phyloP scores from a whole-genome alignment of 1,140 invertebrate genomes.

The Phenacoccus solenopsis region DNA sequence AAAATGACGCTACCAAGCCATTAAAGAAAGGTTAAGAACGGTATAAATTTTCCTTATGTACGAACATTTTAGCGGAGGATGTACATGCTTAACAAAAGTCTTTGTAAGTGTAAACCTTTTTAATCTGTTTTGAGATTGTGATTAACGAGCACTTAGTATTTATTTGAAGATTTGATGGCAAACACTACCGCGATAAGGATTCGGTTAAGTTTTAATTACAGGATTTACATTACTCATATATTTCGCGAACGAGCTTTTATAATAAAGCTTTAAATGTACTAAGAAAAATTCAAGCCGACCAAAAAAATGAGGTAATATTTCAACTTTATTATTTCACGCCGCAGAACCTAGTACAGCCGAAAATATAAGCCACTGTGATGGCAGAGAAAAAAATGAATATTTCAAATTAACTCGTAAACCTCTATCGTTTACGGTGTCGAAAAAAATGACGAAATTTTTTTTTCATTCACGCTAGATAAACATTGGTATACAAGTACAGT shows the following conservation, averaged over 20 bases:
- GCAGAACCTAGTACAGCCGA: no score
- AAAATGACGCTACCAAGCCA: not conserved
- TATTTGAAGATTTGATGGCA: not conserved
- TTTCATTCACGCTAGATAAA: no score
- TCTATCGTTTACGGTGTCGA: no score
- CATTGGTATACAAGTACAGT: no score
- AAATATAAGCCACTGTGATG: no score
- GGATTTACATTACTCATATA: not conserved
- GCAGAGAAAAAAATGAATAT: no score
- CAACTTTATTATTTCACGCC: no score
- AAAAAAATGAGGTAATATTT: no score
- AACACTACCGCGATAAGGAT: not conserved
- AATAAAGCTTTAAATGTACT: no score
- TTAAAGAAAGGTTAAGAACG: not conserved
- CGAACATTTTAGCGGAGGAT: not conserved
- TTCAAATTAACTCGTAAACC: no score
- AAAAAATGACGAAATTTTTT: no score
- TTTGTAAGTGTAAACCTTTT: not conserved
- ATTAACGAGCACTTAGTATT: not conserved
- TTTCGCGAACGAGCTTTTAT: not conserved
- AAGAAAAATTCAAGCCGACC: no score
- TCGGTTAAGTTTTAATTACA: not conserved
- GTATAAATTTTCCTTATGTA: not conserved
- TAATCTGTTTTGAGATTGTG: not conserved
- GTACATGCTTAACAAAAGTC: not conserved